Evolutionary conservation across 2,888 invertebrate genomes (phyloP).

Genomic region (Litoditis marina): DNA sequence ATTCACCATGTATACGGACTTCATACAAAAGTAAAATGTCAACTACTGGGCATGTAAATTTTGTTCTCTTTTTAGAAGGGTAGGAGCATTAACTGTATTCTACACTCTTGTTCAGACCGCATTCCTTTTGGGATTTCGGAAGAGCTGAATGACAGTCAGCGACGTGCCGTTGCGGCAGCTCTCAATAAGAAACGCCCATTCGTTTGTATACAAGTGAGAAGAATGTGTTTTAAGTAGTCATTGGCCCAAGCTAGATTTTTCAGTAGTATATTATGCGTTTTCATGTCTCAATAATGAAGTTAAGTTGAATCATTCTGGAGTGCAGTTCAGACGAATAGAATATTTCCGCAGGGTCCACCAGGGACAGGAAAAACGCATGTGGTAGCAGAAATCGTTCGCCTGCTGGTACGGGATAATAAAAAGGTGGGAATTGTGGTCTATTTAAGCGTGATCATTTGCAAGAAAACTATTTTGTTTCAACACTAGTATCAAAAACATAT

Average conservation of each 20-base stretch:
- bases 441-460: background rate
- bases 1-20: no score
- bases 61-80: background rate
- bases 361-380: conserved; percentile 49
- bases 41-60: no score
- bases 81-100: background rate
- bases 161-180: conserved; percentile 30
- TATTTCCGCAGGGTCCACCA: conserved; percentile 48
- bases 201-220: conserved; percentile 30
- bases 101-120: conserved; percentile 1
- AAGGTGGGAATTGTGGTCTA: conserved; percentile 13
- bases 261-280: no score
- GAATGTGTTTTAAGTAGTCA: no score
- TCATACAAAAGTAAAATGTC: no score
- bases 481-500: no score
- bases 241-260: no score
- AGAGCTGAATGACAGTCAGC: conserved; percentile 25
- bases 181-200: conserved; percentile 31
- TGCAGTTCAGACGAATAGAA: no score
- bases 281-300: no score
- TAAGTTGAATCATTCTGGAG: no score
- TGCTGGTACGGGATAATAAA: conserved; percentile 20
- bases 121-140: background rate
- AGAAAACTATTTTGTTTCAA: background rate
- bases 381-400: conserved; percentile 34